Evolutionary conservation across 2,888 invertebrate genomes (phyloP), one percentile per base, ranked within the genome.

Genomic region (Keiferia lycopersicella): DNA sequence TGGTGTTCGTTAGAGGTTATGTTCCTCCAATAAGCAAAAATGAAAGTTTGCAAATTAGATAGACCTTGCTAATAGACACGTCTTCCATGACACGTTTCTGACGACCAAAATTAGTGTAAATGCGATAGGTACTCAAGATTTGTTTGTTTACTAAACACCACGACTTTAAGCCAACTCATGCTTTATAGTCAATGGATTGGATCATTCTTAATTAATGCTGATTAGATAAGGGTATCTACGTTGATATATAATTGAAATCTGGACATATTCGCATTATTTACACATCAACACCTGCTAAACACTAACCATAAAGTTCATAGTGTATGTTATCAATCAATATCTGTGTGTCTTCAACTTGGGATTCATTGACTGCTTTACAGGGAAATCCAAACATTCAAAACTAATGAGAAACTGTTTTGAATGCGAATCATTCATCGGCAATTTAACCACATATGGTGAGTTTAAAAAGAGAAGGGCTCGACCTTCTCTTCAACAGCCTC

Each of bases 341-440:
- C 91, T 91, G 91, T 91, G 91, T 90, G 90, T 91, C 91, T 91
- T 89, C 90, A 91, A 88, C 72, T 82, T 86, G 83, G 89, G 89
- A 85, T 85, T 86, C 88, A 83, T 92, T 92, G 86, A 88, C 85
- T 90, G 84, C 89, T 91, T 91, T 91, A 78, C 92, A 92, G 92
- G 92, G 87, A 84, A 89, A 89, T 86, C 78, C 81, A 86, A 88
- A 82, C 78, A 81, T 80, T 80, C 78, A 80, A 83, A 84, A 81
- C 82, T 80, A 83, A 86, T 87, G 83, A 83, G 73, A 84, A 77
- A 73, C 80, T 77, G 78, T 83, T 80, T 86, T 80, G 80, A 86
- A 85, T 84, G 86, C 79, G 81, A 85, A 82, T 80, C 75, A 81
- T 78, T 80, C 80, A 80, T 76, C 73, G 77, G 76, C 72, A 76